Conservation (phyloP, 1,140 invertebrate genomes). For the Propsilocerus akamusi region DNA sequence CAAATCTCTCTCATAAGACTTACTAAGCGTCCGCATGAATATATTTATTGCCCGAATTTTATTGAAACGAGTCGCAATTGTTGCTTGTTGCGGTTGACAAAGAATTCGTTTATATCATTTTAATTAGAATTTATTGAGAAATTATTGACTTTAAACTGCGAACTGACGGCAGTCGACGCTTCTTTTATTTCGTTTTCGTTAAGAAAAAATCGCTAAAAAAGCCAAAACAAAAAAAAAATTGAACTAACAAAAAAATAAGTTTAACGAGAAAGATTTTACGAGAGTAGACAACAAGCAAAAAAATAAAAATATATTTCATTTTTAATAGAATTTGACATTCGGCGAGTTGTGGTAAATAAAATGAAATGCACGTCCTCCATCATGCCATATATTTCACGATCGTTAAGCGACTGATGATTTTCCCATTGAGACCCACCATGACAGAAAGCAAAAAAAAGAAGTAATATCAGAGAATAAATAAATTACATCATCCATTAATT, state of each 20-base stretch:
- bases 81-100: neutral
- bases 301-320: neutral
- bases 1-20: no score
- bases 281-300: neutral
- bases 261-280: neutral
- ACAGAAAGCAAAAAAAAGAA: neutral
- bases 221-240: no score
- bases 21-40: no score
- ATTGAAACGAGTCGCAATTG: neutral
- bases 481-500: neutral
- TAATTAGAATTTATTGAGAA: neutral
- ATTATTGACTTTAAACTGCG: neutral
- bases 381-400: no score
- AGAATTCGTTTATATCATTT: neutral
- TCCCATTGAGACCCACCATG: no score
- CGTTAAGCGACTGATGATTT: no score
- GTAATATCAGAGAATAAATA: no score
- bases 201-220: no score
- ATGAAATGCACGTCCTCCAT: no score
- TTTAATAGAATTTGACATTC: neutral
- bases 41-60: no score
- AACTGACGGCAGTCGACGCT: neutral
- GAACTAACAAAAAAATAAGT: neutral
- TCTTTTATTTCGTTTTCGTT: no score
- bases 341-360: no score